A percentile compares a stretch with the other conserved stretches of the same genome.
Conservation (phyloP, 1,140 invertebrate species). For the Lordiphosa stackelbergi region DNA sequence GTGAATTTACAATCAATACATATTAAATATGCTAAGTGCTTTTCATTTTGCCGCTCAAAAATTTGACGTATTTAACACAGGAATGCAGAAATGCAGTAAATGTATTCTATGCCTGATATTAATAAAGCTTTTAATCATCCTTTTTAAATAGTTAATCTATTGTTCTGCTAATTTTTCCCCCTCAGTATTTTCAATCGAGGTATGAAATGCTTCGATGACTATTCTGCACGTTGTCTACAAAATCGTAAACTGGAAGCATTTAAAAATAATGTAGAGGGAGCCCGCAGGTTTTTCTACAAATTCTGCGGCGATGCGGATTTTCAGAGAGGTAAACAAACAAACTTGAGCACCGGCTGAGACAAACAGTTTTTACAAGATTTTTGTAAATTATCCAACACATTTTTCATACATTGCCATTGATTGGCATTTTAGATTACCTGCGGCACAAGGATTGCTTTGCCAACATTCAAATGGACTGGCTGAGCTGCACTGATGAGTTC, state of each 20-base stretch:
- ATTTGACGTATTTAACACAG: too few species aligned
- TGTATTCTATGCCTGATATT: too few species aligned
- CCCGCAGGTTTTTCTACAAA: constrained; percentile 64
- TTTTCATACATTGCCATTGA: constrained; percentile 17
- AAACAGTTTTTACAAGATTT: too few species aligned
- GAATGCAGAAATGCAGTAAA: too few species aligned
- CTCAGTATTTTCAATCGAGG: constrained; percentile 68
- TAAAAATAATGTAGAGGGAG: constrained; percentile 68
- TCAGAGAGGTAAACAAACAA: constrained; percentile 58
- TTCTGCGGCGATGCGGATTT: constrained; percentile 66
- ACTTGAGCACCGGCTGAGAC: too few species aligned
- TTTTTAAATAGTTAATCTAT: constrained; percentile 28
- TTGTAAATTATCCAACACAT: neutral
- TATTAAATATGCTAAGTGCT: too few species aligned
- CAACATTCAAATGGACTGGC: constrained; percentile 70
- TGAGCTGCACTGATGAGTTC: constrained; percentile 61
- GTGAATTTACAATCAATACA: too few species aligned
- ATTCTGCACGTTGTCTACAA: constrained; percentile 58
- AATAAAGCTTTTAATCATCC: constrained; percentile 4
- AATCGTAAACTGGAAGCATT: constrained; percentile 55
- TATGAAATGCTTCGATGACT: constrained; percentile 72
- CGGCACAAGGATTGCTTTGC: constrained; percentile 72
- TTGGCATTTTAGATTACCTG: constrained; percentile 60
- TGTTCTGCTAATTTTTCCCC: constrained; percentile 9
- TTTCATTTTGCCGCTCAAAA: too few species aligned